Evolutionary conservation across 2,113 vertebrate species (phyloP), one percentile per base, ranked within the genome.

Genomic region (Oryzias javanicus): DNA sequence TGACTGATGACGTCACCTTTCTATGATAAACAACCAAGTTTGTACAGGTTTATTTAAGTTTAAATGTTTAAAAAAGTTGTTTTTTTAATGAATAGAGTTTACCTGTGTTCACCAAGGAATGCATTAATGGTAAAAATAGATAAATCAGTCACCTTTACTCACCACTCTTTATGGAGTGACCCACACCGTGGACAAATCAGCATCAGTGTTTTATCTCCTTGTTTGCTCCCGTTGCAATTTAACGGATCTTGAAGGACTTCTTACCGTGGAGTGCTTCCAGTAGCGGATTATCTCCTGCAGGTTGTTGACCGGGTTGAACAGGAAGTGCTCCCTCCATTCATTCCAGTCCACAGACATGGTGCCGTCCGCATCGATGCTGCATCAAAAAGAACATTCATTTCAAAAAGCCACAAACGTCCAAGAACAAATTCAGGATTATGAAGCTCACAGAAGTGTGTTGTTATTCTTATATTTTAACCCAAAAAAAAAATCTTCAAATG

Each of bases 331-430:
- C 53, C 94, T 92, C 96, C 96, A 99, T 64, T 99, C 96, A 67
- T 94, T 94, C 97, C 97, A 99, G 78, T 98, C 97, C 61, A 98
- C 88, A 19, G 95, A 93, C 94, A 99, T 96, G 5, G 96, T 99
- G 40, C 96, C 97, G 56, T 98, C 94, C 29, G 80, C 89, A 79
- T 99, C 97, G 6, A 99, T 99, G 74, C 97, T 99, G 76, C 54
- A 82, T 0, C 56, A 1, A 64, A n/a, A 5, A 65, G 5, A 58
- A 35, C 16, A 2, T 42, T 20, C 1, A 16, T 2, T n/a, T 15
- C 24, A 54, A 29, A 27, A 60, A 49, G 2, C 2, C 0, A 60
- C 15, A 41, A 5, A n/a, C 19, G n/a, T 29, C 15, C 1, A 47
- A 6, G 41, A 44, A 17, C 14, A 4, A 14, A 44, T 15, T 14